Conservation (phyloP, 2,113 vertebrate species). For the Periophthalmus modestus region DNA sequence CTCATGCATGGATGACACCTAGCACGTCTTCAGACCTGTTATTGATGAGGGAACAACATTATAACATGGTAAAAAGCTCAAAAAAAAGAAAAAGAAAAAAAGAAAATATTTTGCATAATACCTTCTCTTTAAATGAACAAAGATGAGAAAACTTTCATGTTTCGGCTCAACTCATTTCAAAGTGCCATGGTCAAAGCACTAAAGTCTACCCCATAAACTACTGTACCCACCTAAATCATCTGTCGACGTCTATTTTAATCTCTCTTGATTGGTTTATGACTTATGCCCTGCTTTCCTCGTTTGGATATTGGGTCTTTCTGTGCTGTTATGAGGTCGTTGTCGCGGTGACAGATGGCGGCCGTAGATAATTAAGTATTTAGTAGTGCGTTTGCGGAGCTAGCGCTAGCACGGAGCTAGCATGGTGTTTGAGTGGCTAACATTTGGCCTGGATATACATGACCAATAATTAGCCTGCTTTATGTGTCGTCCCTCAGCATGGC, state of each 20-base stretch:
- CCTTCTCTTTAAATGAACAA: too few species aligned
- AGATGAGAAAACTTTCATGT: too few species aligned
- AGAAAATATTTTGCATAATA: too few species aligned
- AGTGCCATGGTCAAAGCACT: too few species aligned
- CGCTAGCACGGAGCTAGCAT: constrained; percentile 18
- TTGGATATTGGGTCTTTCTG: constrained; percentile 13
- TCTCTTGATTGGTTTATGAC: background rate
- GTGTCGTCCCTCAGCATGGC: constrained; percentile 29
- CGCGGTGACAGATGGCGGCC: constrained; percentile 23
- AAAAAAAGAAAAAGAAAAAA: too few species aligned
- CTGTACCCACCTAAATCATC: too few species aligned
- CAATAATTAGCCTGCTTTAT: constrained; percentile 45
- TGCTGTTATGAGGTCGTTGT: constrained; percentile 26
- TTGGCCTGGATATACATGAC: constrained; percentile 43
- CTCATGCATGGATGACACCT: too few species aligned
- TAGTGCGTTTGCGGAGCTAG: constrained; percentile 30
- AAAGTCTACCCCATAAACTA: too few species aligned
- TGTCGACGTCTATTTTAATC: background rate
- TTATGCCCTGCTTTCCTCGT: constrained; percentile 1
- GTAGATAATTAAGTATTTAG: constrained; percentile 46
- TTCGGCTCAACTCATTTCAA: too few species aligned
- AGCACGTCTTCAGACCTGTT: too few species aligned
- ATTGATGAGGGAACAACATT: too few species aligned
- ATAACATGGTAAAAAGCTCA: too few species aligned
- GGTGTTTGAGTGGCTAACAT: constrained; percentile 49